Evolutionary conservation across 2,113 vertebrate genomes (phyloP), one percentile per base, ranked within the genome.

Genomic region (Aepyceros melampus): DNA sequence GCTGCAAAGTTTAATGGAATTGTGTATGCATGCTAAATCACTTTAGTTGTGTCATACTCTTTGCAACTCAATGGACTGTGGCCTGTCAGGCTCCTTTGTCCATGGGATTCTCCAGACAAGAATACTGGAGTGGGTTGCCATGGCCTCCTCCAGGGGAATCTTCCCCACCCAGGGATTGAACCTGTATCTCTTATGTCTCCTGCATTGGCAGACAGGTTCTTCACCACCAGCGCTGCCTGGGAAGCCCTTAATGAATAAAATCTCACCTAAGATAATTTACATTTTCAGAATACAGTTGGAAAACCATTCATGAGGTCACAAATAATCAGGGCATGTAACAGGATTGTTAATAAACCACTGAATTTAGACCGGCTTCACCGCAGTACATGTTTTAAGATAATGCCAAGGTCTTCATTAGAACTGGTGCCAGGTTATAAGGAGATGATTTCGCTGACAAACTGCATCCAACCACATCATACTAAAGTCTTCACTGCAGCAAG

Each of bases 401-500:
- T 64, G 78, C 71, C 7, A 3, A 79, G 56, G 58, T 79, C 60
- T 89, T 97, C 91, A 60, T 97, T 97, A 95, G 91, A 89, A 51
- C 51, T 43, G 82, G 31, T 91, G 60, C 56, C 1, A 2, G 2
- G 49, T 87, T 83, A 67, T 89, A 95, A 95, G 40, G 76, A 97
- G 93, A 91, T 74, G 93, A 92, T 97, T 97, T 88, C 95, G 60
- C 91, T 74, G 94, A 97, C 86, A 97, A 91, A 93, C 47, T 67
- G 60, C 14, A 23, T 45, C 87, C 13, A 31, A 12, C 25, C 31
- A 71, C 36, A 25, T 89, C 85, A 31, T 27, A 89, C 49, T 89
- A 23, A 94, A 96, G 92, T 92, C 82, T 62, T 19, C 33, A 29
- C 60, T 51, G 55, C 47, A 53, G 82, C 25, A 79, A 71, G 62